A percentile compares a stretch with the other conserved stretches of the same genome.
phyloP scores from a whole-genome alignment of 1,140 invertebrate species.

The Drosophila rhopaloa region DNA sequence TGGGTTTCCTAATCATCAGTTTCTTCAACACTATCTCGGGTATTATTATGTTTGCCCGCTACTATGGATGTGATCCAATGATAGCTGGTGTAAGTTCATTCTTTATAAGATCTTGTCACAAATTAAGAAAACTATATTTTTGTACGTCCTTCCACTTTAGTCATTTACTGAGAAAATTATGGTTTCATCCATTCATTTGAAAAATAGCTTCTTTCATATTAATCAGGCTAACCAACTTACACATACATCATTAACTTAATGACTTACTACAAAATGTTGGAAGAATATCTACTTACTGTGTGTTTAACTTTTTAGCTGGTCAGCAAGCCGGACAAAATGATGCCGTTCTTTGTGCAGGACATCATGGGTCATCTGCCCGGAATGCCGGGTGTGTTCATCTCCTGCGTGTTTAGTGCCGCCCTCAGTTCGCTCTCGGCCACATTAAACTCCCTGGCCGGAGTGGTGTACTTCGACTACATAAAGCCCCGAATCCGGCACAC shows the following conservation, averaged over 20 bases:
- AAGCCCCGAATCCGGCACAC: constrained; percentile 86
- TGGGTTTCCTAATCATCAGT: constrained; percentile 86
- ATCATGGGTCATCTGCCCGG: constrained; percentile 86
- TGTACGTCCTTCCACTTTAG: too few species aligned
- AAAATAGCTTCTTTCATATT: too few species aligned
- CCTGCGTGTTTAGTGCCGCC: constrained; percentile 89
- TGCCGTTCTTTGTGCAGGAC: constrained; percentile 88
- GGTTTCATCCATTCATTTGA: too few species aligned
- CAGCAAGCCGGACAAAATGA: constrained; percentile 86
- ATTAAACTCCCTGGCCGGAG: constrained; percentile 90
- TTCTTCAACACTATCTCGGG: constrained; percentile 87
- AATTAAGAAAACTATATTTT: too few species aligned
- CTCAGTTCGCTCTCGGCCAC: constrained; percentile 90
- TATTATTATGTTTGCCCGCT: constrained; percentile 90
- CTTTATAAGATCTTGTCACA: background rate
- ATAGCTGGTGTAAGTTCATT: constrained; percentile 85
- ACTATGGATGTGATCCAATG: constrained; percentile 90
- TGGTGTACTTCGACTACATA: constrained; percentile 91
- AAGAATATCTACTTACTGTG: too few species aligned
- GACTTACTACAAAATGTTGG: too few species aligned
- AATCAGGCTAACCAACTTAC: too few species aligned
- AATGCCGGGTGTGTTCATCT: constrained; percentile 89
- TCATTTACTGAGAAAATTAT: too few species aligned
- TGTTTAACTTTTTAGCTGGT: constrained; percentile 58
- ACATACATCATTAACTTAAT: too few species aligned